phyloP scores from a whole-genome alignment of 92 coral and sea anemone species.

The Paramuricea clavata region DNA sequence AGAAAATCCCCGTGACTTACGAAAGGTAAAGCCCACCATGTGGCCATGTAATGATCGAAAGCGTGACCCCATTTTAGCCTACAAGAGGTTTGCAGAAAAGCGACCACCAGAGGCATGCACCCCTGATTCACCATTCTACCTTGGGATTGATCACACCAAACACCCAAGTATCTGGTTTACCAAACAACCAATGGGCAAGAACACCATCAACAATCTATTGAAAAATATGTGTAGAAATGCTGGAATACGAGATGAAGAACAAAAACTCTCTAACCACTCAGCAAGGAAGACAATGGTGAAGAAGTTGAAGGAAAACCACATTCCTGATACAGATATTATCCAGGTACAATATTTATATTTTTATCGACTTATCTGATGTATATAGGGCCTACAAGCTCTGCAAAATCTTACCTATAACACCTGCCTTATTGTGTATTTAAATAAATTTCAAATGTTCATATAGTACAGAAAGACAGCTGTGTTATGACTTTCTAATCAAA shows the following conservation, averaged over 20 bases:
- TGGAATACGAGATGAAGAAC: not conserved
- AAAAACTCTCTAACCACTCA: not conserved
- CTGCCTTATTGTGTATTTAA: too few relatives aligned
- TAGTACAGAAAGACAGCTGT: not conserved
- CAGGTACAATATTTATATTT: not conserved
- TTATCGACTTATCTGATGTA: not conserved
- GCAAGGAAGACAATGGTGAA: not conserved
- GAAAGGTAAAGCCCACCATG: too few relatives aligned
- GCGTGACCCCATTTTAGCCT: not conserved
- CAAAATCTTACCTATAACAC: too few relatives aligned
- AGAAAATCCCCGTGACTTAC: too few relatives aligned
- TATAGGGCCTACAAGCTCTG: not conserved
- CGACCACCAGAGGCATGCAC: not conserved
- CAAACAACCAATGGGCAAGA: not conserved
- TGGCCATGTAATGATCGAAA: too few relatives aligned
- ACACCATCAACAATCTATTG: not conserved
- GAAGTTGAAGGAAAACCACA: slow-evolving; percentile 5
- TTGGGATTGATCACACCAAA: slow-evolving; percentile 3
- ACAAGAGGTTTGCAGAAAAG: slow-evolving; percentile 14
- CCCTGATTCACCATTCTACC: slow-evolving; percentile 8
- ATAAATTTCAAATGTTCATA: not conserved
- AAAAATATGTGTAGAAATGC: not conserved
- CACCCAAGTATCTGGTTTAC: not conserved
- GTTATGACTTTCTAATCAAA: not conserved
- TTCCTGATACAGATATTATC: not conserved